A percentile compares a stretch with the other conserved stretches of the same genome.
Evolutionary conservation across 2,797 vertebrate genomes (phyloP).

Genomic region (Parambassis ranga): DNA sequence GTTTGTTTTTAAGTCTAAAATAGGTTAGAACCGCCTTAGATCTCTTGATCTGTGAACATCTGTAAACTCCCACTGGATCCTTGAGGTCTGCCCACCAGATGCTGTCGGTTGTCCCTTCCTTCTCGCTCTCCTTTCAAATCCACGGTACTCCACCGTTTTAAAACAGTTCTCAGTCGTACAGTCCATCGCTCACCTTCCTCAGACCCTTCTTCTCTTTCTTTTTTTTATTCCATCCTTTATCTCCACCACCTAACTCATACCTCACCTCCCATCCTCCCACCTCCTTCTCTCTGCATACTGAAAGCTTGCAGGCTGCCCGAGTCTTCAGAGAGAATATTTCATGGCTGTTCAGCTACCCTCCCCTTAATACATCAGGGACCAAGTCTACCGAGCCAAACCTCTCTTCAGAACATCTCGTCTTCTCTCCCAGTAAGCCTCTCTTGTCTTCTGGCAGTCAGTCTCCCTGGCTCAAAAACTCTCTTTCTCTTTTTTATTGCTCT

Average conservation of each 20-base stretch:
- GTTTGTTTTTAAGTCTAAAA: no score
- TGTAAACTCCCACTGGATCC: no score
- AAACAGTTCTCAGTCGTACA: no score
- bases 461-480: not conserved
- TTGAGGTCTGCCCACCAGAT: no score
- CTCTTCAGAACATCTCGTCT: not conserved
- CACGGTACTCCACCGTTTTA: no score
- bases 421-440: not conserved
- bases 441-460: not conserved
- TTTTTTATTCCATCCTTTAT: no score
- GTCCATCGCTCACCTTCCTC: no score
- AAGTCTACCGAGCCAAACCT: not conserved
- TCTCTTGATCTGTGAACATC: no score
- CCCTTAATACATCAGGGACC: not conserved
- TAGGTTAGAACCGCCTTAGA: no score
- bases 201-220: not conserved
- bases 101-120: not conserved
- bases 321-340: slow-evolving; percentile 52
- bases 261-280: not conserved
- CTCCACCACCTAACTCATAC: no score
- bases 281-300: not conserved
- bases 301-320: not conserved
- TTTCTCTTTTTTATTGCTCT: not conserved
- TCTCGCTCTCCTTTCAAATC: not conserved
- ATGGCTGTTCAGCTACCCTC: slow-evolving; percentile 11